These are phyloP conservation scores for Laticauda colubrina DNA, from an alignment of 2,113 vertebrate species.

Conservation along the genomic window DNA sequence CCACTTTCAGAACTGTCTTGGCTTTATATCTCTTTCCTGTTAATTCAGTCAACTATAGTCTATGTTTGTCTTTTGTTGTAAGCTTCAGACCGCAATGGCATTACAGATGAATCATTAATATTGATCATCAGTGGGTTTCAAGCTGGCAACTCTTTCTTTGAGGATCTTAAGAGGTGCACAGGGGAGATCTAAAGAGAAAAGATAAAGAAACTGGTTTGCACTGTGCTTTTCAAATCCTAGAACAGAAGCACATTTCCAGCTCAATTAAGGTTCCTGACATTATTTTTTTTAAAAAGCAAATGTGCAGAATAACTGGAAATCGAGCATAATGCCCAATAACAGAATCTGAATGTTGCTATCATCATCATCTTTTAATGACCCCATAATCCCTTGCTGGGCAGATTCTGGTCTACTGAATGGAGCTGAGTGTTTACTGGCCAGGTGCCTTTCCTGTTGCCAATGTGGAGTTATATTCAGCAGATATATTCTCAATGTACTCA, in stretches of 20 bases:
- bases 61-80: not conserved
- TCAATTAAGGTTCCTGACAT: conserved; percentile 51
- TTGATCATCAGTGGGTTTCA: conserved; percentile 20
- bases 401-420: too few species aligned
- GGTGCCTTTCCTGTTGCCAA: too few species aligned
- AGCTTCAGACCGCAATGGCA: conserved; percentile 3
- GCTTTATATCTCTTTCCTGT: not conserved
- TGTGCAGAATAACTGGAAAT: conserved; percentile 35
- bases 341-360: not conserved
- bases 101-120: conserved; percentile 16
- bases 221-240: conserved; percentile 53
- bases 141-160: not conserved
- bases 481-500: too few species aligned
- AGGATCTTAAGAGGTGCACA: conserved; percentile 31
- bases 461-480: too few species aligned
- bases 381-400: too few species aligned
- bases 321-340: conserved; percentile 37
- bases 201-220: conserved; percentile 38
- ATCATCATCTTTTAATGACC: too few species aligned
- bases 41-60: not conserved
- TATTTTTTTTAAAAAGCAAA: not conserved
- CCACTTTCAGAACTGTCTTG: not conserved
- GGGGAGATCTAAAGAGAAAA: conserved; percentile 37
- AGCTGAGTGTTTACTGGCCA: too few species aligned
- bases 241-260: conserved; percentile 56